These are phyloP conservation scores for Mongoloraphidia duomilia DNA, from an alignment of 2,888 invertebrate genomes.

Conservation along the genomic window DNA sequence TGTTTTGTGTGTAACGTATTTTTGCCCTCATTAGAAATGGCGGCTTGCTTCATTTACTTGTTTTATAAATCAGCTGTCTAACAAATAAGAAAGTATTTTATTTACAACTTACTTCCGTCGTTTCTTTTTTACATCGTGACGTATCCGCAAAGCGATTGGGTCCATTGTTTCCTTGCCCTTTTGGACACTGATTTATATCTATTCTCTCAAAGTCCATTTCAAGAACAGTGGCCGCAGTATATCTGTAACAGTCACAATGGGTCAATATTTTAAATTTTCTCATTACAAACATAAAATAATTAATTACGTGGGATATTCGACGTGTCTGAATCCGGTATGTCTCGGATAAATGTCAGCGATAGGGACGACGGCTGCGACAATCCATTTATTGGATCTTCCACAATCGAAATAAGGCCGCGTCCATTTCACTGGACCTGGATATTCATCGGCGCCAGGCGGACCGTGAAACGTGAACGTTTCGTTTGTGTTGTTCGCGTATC, in stretches of 20 bases:
- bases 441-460: conserved; percentile 81
- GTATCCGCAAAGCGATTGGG: conserved; percentile 84
- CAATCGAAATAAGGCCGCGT: conserved; percentile 94
- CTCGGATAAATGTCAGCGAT: conserved; percentile 91
- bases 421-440: conserved; percentile 86
- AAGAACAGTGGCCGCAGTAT: conserved; percentile 81
- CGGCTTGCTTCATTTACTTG: no score
- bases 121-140: conserved; percentile 78
- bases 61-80: no score
- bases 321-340: conserved; percentile 82
- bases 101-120: conserved; percentile 53
- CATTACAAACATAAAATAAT: conserved; percentile 15
- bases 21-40: no score
- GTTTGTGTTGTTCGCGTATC: conserved; percentile 88
- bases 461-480: conserved; percentile 95
- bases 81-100: no score
- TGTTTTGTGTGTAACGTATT: no score
- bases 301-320: conserved; percentile 84
- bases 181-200: conserved; percentile 94
- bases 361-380: conserved; percentile 85
- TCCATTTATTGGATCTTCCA: conserved; percentile 88
- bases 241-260: conserved; percentile 36
- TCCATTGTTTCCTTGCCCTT: conserved; percentile 71
- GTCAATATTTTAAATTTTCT: neutral
- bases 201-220: conserved; percentile 95